Base-by-base conservation (phyloP, 2,113 vertebrate genomes). In the Agapornis roseicollis region DNA sequence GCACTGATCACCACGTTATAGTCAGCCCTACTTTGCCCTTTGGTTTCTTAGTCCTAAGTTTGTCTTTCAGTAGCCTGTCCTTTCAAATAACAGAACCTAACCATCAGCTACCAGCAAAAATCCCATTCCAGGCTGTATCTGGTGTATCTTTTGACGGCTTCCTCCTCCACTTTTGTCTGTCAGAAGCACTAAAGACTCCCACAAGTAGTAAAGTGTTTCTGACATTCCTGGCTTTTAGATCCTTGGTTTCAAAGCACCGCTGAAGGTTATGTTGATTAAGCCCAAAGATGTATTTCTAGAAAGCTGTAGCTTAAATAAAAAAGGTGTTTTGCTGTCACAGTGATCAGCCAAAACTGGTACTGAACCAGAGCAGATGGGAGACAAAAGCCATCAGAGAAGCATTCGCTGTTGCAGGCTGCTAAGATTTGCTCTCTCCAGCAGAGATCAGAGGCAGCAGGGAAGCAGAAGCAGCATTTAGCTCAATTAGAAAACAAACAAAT, bases 261-360 rank as follows among this genome's bases (percentile, higher is more conserved):
- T 93, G 70, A 95, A 97, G 85, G 86, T 96, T 96, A 94, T 93
- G 73, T 90, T 97, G 85, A 96, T 96, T 94, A 97, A 96, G 77
- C 52, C 85, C 77, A 82, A 70, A 97, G 82, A 93, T 31, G 28
- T 92, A 84, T 95, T 94, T 96, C 89, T 96, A 93, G 86, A 94
- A 95, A 96, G 72, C 50, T 42, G 81, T 58, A 91, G 46, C 66
- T 92, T 85, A 96, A 96, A 70, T 58, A 85, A 93, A 95, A 88
- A 93, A 88, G 49, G 84, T 93, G 63, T 93, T 91, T 58, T 82
- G 56, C 83, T 96, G 85, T 88, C 92, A 83, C 46, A 91, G 80
- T 22, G 42, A 95, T 94, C 90, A 95, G 88, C 49, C 22, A 46
- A 93, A 93, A 80, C 69, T 60, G 63, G 66, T 95, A 58, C 94